Base-by-base conservation (phyloP, 2,888 invertebrate genomes). In the Melinaea menophilus region DNA sequence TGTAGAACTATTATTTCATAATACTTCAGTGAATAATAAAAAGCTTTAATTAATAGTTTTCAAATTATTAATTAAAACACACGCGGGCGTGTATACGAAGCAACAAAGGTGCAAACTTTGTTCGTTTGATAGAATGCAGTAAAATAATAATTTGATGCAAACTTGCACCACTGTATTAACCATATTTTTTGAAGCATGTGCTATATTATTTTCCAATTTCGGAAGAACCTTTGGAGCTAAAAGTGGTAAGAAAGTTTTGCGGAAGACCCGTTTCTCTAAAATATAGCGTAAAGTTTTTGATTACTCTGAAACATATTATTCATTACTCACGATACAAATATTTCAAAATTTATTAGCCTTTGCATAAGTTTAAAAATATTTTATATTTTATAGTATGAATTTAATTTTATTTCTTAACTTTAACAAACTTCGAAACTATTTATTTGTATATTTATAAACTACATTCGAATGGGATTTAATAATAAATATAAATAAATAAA, bases 171-270 rank as follows among this genome's bases (percentile, higher is more conserved):
- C 56, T 71, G 67, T 69, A 73, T 73, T 73, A 73, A 67, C 62
- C 61, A 55, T 71, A 64, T 72, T 70, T 72, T 75, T 75, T 73
- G 69, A 69, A 75, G 73, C 66, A 72, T 73, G 65, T 55, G 41
- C 57, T 41, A 47, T 51, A 47, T 68, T 67, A 69, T 73, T 67
- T 74, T 41, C 64, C 58, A 76, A 80, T 70, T 79, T 78, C 62
- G 66, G 67, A 66, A 72, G 74, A 76, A 75, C 73, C 76, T 75
- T 75, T 54, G 58, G 66, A 72, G 75, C 63, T 66, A 71, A 71
- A 70, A 70, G 68, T 64, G 69, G 54, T 61, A 58, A 9, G 60
- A 63, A 67, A 67, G 65, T 67, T 67, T 58, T 59, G 62, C 56
- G 65, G 62, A 59, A 67, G 65, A 62, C 54, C 60, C 46, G 59